Evolutionary conservation across 1,140 invertebrate species (phyloP), one percentile per base, ranked within the genome.

Genomic region (Oreohelix idahoensis): DNA sequence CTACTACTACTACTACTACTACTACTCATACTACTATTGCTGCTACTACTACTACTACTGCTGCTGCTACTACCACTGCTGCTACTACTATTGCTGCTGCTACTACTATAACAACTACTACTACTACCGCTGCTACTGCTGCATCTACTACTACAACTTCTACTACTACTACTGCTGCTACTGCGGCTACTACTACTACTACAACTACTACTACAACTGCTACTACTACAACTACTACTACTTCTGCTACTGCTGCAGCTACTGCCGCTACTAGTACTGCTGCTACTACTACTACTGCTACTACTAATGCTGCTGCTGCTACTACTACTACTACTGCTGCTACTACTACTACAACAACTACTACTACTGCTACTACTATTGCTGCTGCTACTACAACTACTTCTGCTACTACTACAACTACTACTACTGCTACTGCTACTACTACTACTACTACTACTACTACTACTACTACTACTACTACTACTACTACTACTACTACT

Each of bases 361-460:
- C 73, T 75, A 75, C 73, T 75, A 75, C 73, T 75, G 35, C 73
- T 75, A 75, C 45, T 49, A 49, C 45, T 49, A 49, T 17, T 49
- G 17, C 45, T 49, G 17, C n/a, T n/a, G n/a, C n/a, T n/a, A n/a
- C n/a, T n/a, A n/a, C n/a, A n/a, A n/a, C n/a, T n/a, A n/a, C n/a
- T n/a, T n/a, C n/a, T n/a, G n/a, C n/a, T n/a, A n/a, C n/a, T n/a
- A n/a, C n/a, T n/a, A n/a, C n/a, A n/a, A 17, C 17, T 49, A 49
- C 73, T 75, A 75, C 73, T 36, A 75, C 73, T 36, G 35, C 73
- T 75, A 75, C 73, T 75, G 35, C 73, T 75, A 75, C 73, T 75
- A 38, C 73, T 75, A 75, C 73, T 75, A 75, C 73, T 75, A 75
- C 73, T 75, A 75, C 73, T 75, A 75, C 38, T 75, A 75, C 73